Evolutionary conservation across 2,113 vertebrate genomes (phyloP).

Genomic region (Thomomys bottae): DNA sequence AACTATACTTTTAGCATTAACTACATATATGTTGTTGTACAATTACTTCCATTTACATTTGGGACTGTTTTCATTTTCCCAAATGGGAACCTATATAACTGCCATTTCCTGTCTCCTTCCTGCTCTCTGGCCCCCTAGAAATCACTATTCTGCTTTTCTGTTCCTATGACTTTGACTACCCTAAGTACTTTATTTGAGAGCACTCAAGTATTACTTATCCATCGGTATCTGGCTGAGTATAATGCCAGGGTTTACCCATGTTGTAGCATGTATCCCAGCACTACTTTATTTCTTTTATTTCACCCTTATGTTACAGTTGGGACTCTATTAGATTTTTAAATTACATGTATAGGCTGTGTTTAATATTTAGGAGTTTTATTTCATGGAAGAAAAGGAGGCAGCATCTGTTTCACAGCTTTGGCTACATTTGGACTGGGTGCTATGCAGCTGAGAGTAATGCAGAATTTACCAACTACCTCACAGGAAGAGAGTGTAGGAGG

Average conservation of each 20-base stretch:
- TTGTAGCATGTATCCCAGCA: neutral
- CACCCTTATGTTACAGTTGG: neutral
- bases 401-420: neutral
- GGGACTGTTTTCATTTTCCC: constrained; percentile 12
- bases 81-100: neutral
- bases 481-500: neutral
- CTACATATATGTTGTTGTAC: neutral
- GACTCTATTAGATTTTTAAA: neutral
- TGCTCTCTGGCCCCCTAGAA: neutral
- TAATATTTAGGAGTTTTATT: neutral
- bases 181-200: neutral
- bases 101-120: neutral
- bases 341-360: neutral
- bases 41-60: neutral
- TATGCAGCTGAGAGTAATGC: neutral
- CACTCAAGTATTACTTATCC: neutral
- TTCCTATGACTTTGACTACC: neutral
- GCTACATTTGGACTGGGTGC: too few relatives aligned
- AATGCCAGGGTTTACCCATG: neutral
- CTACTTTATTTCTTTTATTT: constrained; percentile 17
- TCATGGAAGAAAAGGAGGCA: neutral
- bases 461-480: neutral
- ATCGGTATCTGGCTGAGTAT: neutral
- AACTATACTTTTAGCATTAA: neutral
- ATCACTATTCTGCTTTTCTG: neutral